Evolutionary conservation across 1,140 invertebrate species (phyloP).

Genomic region (Cherax destructor): DNA sequence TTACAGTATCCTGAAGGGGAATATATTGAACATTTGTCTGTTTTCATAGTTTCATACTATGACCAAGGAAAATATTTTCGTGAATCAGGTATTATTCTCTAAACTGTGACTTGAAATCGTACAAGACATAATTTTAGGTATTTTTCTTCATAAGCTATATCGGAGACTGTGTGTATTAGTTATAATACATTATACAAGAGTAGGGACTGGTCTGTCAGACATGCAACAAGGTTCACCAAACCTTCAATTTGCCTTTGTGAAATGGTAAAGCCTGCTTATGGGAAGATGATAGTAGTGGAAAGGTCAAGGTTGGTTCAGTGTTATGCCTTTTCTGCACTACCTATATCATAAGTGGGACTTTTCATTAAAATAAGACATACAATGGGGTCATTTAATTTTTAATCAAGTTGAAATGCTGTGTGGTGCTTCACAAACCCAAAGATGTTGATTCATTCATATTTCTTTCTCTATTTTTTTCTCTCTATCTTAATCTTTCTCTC

Average conservation of each 20-base stretch:
- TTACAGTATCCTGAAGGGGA: not conserved
- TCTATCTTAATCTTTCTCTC: too few relatives aligned
- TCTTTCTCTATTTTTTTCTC: too few relatives aligned
- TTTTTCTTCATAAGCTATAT: not conserved
- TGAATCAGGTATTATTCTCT: conserved; percentile 16
- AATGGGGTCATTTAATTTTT: too few relatives aligned
- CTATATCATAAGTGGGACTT: too few relatives aligned
- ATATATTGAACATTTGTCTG: not conserved
- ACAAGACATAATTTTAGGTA: conserved; percentile 12
- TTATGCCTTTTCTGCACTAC: too few relatives aligned
- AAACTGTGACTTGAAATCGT: conserved; percentile 16
- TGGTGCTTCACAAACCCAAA: too few relatives aligned
- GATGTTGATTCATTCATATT: too few relatives aligned
- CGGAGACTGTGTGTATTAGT: not conserved
- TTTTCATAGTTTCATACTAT: conserved; percentile 15
- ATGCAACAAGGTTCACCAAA: not conserved
- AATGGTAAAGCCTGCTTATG: not conserved
- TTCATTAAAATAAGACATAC: too few relatives aligned
- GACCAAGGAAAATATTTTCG: not conserved
- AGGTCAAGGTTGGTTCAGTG: too few relatives aligned
- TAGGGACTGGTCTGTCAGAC: not conserved
- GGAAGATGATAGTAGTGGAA: too few relatives aligned
- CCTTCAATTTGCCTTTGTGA: not conserved
- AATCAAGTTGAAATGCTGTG: too few relatives aligned
- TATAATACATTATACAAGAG: not conserved